Evolutionary conservation across 2,797 vertebrate genomes (phyloP), one percentile per base, ranked within the genome.

Genomic region (Eulemur albifrons): DNA sequence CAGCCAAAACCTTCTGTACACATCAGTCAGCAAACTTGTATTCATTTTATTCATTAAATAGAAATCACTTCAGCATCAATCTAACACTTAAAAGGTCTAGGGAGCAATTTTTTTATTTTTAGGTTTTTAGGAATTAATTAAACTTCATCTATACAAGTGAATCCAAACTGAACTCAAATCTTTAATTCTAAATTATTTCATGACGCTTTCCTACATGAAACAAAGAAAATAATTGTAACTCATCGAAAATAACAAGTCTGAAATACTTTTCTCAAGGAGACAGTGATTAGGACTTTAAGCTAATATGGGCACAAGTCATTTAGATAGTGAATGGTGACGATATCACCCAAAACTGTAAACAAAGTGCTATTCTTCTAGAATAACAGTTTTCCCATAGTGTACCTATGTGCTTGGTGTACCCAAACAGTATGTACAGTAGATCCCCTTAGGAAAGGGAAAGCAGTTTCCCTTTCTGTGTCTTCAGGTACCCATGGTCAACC

Each of bases 111-210:
- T 61, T 81, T 87, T 70, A 59, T 43, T 69, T 92, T 14, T 30
- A 54, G 9, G 25, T 90, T 69, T 70, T 57, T 59, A 83, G 35
- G 48, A 86, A 88, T 90, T 38, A 72, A 79, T 79, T 75, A 92
- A 88, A 90, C 3, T 75, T 90, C 21, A 82, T 77, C 69, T 85
- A 87, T 21, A 85, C 14, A 95, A 69, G 43, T 63, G 35, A 85
- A 81, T 50, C 14, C 63, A 95, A 77, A 72, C 5, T 27, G 8
- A 96, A 88, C 61, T 95, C 85, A 90, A 92, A 88, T 57, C 48
- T 35, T 94, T 88, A 63, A 18, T 59, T 94, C 73, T 88, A 86
- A 85, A 75, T 86, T 48, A 61, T 70, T 96, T 88, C 77, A 59
- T 54, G 76, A 38, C 15, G 32, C 50, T 91, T 93, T 79, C 35